Base-by-base conservation (phyloP, 1,140 invertebrate species). In the Hyles vespertilio region DNA sequence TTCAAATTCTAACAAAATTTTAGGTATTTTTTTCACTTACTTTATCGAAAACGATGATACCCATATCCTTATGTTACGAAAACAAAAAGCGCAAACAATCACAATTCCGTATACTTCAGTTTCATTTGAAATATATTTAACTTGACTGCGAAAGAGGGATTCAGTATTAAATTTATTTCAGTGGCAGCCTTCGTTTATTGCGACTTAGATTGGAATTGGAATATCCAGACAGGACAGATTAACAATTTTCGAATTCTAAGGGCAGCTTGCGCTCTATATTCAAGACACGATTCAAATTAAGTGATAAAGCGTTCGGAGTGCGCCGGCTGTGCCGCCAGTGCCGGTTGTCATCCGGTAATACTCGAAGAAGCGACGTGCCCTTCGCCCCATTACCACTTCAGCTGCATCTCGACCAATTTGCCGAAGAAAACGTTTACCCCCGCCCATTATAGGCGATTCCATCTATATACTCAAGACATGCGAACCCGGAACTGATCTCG, bases 251-350 rank as follows among this genome's bases (percentile, higher is more conserved):
- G 57, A 66, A 66, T 66, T 61, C 59, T 61, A 59, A 61, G 45
- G 59, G 57, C 58, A 61, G 56, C 52, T 32, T 55, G 60, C 58
- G 64, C 72, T 78, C 66, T 64, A 71, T 74, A 83, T 83, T 81
- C 80, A 67, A 68, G 65, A 74, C 80, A 83, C 80, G 80, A 81
- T 83, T 83, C 80, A 79, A 83, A 83, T 83, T 83, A 81, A 83
- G 78, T 83, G 80, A 83, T 81, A 83, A 83, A 81, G 74, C 74
- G 78, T 69, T 77, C 64, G 62, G 63, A 70, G 70, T 69, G 69
- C 65, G 64, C 69, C 69, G 76, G 65, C 71, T 74, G 70, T 58
- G 64, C 69, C 69, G 76, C 65, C 70, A 72, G 70, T 58, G 63
- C 68, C 74, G 67, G 60, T 74, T 79, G 76, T 78, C 75, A 78